Percentiles rank a stretch among this genome's conserved stretches.
Conservation (phyloP, 2,113 vertebrate species). For the Gymnogyps californianus region DNA sequence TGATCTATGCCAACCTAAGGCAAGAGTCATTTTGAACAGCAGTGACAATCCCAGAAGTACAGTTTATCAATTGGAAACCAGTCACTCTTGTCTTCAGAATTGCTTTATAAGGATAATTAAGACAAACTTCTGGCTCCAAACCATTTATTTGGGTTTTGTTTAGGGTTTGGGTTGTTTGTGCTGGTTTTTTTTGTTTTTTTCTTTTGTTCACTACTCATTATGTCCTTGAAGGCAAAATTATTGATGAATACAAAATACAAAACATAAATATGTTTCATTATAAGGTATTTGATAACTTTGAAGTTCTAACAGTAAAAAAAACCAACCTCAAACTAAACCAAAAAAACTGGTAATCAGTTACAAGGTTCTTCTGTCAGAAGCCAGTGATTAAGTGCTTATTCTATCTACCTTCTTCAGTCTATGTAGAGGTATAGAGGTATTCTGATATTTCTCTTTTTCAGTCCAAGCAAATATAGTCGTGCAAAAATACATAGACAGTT, state of each 20-base stretch:
- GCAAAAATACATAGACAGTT: background rate
- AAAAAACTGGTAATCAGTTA: accelerated
- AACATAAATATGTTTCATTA: background rate
- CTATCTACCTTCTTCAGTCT: background rate
- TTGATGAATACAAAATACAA: background rate
- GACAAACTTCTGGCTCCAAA: background rate
- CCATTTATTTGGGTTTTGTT: background rate
- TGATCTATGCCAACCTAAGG: background rate
- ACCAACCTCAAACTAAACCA: accelerated
- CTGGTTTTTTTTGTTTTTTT: accelerated
- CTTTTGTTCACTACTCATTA: background rate
- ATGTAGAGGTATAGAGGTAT: accelerated
- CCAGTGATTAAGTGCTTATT: background rate
- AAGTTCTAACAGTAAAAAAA: background rate
- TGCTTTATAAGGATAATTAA: constrained; percentile 17
- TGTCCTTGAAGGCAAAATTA: background rate
- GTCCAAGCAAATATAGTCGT: background rate
- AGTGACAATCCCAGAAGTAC: background rate
- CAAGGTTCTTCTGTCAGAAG: background rate
- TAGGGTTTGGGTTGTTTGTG: accelerated
- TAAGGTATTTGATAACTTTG: background rate
- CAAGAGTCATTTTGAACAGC: background rate
- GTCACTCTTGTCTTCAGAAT: background rate
- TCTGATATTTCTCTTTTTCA: background rate
- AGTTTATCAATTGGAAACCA: constrained; percentile 21